Conservation (phyloP, 2,113 vertebrate species). For the Salminus brasiliensis region DNA sequence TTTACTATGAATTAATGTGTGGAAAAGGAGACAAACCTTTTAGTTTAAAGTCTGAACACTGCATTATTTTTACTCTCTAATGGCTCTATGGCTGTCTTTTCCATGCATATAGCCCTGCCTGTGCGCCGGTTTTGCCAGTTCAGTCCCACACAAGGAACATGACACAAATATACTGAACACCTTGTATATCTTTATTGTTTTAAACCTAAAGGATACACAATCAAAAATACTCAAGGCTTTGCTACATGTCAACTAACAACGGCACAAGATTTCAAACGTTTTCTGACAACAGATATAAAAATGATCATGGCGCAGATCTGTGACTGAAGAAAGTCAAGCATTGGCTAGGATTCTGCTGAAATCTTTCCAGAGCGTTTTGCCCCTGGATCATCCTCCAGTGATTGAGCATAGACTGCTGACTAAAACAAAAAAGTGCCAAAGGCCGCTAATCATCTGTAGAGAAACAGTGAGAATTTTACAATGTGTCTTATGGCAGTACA, state of each 20-base stretch:
- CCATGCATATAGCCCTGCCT: not conserved
- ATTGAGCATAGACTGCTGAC: conserved; percentile 26
- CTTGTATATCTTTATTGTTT: conserved; percentile 74
- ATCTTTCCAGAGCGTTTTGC: conserved; percentile 23
- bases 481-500: conserved; percentile 62
- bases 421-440: conserved; percentile 42
- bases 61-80: too few species aligned
- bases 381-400: conserved; percentile 10
- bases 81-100: too few species aligned
- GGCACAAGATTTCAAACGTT: conserved; percentile 69
- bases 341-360: conserved; percentile 38
- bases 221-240: conserved; percentile 71
- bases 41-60: too few species aligned
- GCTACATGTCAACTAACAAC: conserved; percentile 75
- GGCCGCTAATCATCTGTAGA: conserved; percentile 32
- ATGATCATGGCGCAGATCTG: conserved; percentile 23
- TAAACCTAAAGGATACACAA: conserved; percentile 71
- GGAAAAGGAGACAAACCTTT: too few species aligned
- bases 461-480: conserved; percentile 44
- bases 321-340: conserved; percentile 39
- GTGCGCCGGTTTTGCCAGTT: too few species aligned
- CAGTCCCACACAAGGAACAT: not conserved
- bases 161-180: conserved; percentile 53
- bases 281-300: conserved; percentile 63
- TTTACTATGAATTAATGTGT: too few species aligned